A percentile compares a stretch with the other conserved stretches of the same genome.
Evolutionary conservation across 2,888 invertebrate species (phyloP).

Genomic region (Melipona beecheii): DNA sequence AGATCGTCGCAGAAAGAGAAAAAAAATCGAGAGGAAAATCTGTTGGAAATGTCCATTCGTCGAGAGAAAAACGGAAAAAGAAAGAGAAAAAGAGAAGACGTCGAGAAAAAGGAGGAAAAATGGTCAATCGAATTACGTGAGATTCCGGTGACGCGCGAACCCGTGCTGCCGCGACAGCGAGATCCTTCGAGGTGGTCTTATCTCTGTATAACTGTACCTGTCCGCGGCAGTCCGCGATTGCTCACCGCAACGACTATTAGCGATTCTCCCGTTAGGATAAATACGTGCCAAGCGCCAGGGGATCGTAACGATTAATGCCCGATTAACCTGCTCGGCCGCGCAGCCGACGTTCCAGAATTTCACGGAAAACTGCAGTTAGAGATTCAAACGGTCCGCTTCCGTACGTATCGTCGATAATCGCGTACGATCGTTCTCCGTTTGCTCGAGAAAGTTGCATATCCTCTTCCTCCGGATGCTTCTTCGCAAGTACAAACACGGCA

Average conservation of each 20-base stretch:
- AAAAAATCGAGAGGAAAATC: too few relatives aligned
- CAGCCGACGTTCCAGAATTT: conserved; percentile 48
- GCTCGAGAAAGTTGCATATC: not conserved
- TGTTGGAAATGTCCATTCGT: too few relatives aligned
- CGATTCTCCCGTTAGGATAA: conserved; percentile 78
- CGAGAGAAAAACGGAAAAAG: too few relatives aligned
- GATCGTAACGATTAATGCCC: conserved; percentile 67
- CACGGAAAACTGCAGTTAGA: conserved; percentile 44
- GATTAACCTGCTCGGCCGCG: conserved; percentile 56
- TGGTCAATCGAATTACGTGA: conserved; percentile 31
- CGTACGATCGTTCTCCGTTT: not conserved
- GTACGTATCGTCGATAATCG: too few relatives aligned
- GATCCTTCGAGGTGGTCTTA: conserved; percentile 69
- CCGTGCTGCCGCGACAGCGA: conserved; percentile 40
- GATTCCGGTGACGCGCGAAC: conserved; percentile 45
- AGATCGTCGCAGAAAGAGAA: too few relatives aligned
- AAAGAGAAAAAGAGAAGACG: not conserved
- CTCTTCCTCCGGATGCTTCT: too few relatives aligned
- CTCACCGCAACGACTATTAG: conserved; percentile 70
- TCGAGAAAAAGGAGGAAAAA: not conserved
- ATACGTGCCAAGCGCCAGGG: conserved; percentile 70
- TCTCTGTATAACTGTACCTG: conserved; percentile 72
- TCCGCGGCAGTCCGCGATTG: conserved; percentile 60
- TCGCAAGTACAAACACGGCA: too few relatives aligned
- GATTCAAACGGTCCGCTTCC: conserved; percentile 17